Conservation (phyloP, 2,888 invertebrate genomes). For the Alloplasta piceator region DNA sequence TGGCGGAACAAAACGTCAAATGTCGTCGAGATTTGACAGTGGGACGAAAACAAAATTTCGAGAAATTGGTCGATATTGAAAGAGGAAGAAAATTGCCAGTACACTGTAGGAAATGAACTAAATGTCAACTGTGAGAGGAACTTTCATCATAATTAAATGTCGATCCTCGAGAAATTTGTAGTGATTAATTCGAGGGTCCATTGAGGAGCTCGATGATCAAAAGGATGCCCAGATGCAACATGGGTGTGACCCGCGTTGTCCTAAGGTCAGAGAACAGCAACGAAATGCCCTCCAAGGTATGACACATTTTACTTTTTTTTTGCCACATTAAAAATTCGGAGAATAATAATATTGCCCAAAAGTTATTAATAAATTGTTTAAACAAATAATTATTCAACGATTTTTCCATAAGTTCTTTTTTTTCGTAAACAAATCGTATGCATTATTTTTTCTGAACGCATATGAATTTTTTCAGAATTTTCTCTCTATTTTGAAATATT, state of each 20-base stretch:
- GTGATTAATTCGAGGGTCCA: slow-evolving; percentile 14
- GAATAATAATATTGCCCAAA: no score
- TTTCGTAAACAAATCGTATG: no score
- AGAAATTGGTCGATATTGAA: slow-evolving; percentile 16
- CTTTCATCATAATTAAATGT: slow-evolving; percentile 21
- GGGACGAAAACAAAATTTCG: slow-evolving; percentile 17
- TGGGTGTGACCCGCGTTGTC: slow-evolving; percentile 64
- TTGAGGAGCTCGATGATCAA: slow-evolving; percentile 29
- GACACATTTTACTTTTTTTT: neutral
- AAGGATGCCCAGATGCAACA: slow-evolving; percentile 57
- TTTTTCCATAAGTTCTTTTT: no score
- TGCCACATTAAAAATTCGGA: no score
- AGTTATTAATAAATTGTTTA: no score
- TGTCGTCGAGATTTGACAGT: slow-evolving; percentile 26
- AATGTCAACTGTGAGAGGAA: slow-evolving; percentile 31
- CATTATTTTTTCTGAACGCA: no score
- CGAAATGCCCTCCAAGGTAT: slow-evolving; percentile 55
- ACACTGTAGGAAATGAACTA: slow-evolving; percentile 15
- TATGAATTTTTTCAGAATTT: no score
- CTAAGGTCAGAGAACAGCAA: slow-evolving; percentile 63
- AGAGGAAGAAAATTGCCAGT: slow-evolving; percentile 16
- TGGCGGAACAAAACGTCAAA: slow-evolving; percentile 46
- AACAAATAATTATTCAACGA: no score
- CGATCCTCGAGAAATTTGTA: slow-evolving; percentile 8
- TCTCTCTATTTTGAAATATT: no score